Evolutionary conservation across 2,888 invertebrate genomes (phyloP).

Genomic region (Ornithoptera priamus): DNA sequence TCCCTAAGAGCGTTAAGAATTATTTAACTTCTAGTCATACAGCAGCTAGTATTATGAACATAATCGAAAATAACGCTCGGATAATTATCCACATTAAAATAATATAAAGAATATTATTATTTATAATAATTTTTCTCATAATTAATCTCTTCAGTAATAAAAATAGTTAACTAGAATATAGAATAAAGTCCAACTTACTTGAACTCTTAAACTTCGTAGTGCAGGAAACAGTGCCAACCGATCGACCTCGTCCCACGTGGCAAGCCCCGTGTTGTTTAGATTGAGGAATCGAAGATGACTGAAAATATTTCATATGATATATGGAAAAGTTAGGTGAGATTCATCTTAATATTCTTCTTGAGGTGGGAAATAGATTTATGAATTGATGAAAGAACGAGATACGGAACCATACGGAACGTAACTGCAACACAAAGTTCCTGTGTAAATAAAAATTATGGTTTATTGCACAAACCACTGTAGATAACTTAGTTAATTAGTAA

Average conservation of each 20-base stretch:
- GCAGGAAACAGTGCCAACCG: constrained; percentile 90
- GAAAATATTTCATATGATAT: constrained; percentile 37
- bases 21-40: too few relatives aligned
- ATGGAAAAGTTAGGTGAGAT: not conserved
- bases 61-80: too few relatives aligned
- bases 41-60: too few relatives aligned
- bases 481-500: too few relatives aligned
- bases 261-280: constrained; percentile 90
- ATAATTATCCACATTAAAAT: too few relatives aligned
- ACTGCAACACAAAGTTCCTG: not conserved
- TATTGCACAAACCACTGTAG: not conserved
- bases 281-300: constrained; percentile 88
- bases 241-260: constrained; percentile 95
- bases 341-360: too few relatives aligned
- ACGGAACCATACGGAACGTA: not conserved
- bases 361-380: not conserved
- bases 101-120: too few relatives aligned
- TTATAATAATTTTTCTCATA: not conserved
- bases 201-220: constrained; percentile 90
- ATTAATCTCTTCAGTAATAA: not conserved
- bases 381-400: not conserved
- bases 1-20: too few relatives aligned
- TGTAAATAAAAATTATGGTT: not conserved
- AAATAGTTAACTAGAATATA: not conserved
- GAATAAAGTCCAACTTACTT: constrained; percentile 69